These are phyloP conservation scores for Calameuta idolon DNA, from an alignment of 2,888 invertebrate genomes.

Conservation along the genomic window DNA sequence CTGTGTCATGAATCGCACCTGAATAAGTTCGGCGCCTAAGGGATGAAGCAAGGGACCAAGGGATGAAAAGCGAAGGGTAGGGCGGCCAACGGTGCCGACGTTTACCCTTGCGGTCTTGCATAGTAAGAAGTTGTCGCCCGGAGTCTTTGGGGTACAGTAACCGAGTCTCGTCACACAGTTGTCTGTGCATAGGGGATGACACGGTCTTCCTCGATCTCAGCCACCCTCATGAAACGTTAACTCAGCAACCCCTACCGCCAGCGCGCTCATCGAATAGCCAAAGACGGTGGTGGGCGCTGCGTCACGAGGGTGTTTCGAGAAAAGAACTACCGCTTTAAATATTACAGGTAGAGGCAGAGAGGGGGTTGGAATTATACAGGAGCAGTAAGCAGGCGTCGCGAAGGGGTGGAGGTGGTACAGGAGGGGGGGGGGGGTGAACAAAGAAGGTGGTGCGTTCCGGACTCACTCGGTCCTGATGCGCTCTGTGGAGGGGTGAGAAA, in stretches of 20 bases:
- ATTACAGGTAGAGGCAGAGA: constrained; percentile 23
- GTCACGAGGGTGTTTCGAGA: constrained; percentile 9
- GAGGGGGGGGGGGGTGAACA: not conserved
- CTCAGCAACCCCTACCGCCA: constrained; percentile 22
- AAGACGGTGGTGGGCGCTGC: not conserved
- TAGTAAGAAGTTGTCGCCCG: constrained; percentile 35
- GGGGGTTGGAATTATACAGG: constrained; percentile 27
- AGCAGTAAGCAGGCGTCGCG: constrained; percentile 4
- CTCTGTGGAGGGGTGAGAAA: not conserved
- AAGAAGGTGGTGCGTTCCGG: constrained; percentile 18
- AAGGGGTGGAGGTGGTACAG: not conserved
- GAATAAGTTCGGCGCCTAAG: not conserved
- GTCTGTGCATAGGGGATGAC: constrained; percentile 61
- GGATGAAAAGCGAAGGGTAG: not conserved
- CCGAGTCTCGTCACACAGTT: constrained; percentile 62
- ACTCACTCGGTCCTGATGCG: not conserved
- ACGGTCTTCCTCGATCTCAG: constrained; percentile 43
- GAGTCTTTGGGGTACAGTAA: constrained; percentile 51
- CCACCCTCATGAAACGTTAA: constrained; percentile 59
- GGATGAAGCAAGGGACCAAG: not conserved
- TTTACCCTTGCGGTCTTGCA: constrained; percentile 37
- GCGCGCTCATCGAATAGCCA: constrained; percentile 33
- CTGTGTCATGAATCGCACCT: not conserved
- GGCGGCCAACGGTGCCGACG: not conserved
- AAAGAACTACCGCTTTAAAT: constrained; percentile 28